A percentile compares a stretch with the other conserved stretches of the same genome.
Evolutionary conservation across 2,888 invertebrate genomes (phyloP).

Genomic region (Nemoura dubitans): DNA sequence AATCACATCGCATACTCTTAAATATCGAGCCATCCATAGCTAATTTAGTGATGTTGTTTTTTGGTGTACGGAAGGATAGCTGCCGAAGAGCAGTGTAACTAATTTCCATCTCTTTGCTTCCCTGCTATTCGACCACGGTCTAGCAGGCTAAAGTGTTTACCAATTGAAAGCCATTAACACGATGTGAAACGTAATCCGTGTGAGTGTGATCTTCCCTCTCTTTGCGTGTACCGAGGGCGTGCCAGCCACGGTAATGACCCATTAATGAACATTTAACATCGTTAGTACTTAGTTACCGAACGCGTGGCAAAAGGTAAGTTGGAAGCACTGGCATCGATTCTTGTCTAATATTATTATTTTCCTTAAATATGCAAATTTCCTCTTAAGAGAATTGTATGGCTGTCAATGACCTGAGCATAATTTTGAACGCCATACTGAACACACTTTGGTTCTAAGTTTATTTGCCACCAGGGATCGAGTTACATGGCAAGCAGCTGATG

Average conservation of each 20-base stretch:
- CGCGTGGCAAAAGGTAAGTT: not conserved
- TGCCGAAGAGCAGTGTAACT: constrained; percentile 2
- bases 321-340: not conserved
- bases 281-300: not conserved
- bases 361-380: not conserved
- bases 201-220: constrained; percentile 28
- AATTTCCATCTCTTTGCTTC: not conserved
- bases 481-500: not conserved
- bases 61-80: not conserved
- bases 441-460: not conserved
- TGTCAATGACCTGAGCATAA: constrained; percentile 4
- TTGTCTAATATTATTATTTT: not conserved
- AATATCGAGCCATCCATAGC: constrained; percentile 1
- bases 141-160: constrained; percentile 41
- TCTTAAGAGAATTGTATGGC: not conserved
- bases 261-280: constrained; percentile 7
- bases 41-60: constrained; percentile 14
- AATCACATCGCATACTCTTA: not conserved
- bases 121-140: not conserved
- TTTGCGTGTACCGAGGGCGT: not conserved
- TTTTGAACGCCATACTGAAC: not conserved
- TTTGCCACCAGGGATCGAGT: not conserved
- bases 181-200: constrained; percentile 45
- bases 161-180: constrained; percentile 47
- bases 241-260: constrained; percentile 9